Percentiles rank a stretch among this genome's conserved stretches.
Conservation (phyloP, 2,888 invertebrate species). For the Ceramica pisi region DNA sequence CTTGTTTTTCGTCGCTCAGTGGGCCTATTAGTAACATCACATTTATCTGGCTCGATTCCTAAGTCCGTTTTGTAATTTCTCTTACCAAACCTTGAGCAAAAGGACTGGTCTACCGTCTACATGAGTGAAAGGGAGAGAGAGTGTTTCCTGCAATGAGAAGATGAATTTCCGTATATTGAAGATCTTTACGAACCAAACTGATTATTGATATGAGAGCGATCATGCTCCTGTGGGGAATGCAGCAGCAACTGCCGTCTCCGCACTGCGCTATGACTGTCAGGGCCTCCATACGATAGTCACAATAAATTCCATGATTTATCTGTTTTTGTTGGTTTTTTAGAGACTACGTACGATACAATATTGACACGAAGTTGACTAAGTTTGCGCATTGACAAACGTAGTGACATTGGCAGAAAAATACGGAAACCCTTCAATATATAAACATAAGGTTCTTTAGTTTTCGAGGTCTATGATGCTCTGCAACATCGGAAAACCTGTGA, state of each 20-base stretch:
- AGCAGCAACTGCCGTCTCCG: conserved; percentile 72
- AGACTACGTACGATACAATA: not conserved
- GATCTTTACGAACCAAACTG: conserved; percentile 74
- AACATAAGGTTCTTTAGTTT: no score
- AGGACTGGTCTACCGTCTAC: not conserved
- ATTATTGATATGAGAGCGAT: conserved; percentile 76
- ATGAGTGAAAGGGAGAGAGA: not conserved
- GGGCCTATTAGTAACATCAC: no score
- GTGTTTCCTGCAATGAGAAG: not conserved
- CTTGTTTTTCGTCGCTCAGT: not conserved
- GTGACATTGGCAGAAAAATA: conserved; percentile 22
- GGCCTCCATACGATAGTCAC: conserved; percentile 56
- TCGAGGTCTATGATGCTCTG: no score
- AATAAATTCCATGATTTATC: not conserved
- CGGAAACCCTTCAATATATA: not conserved
- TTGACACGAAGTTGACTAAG: conserved; percentile 1
- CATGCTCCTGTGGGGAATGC: conserved; percentile 68
- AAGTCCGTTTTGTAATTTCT: not conserved
- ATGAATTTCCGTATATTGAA: not conserved
- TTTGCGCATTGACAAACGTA: conserved; percentile 11
- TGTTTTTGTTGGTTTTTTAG: not conserved
- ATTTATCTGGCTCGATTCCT: not conserved
- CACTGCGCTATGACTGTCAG: conserved; percentile 64
- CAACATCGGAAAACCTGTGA: no score
- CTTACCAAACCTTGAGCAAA: not conserved